Conservation (phyloP, 2,888 invertebrate species). For the Hofmannophila pseudospretella region DNA sequence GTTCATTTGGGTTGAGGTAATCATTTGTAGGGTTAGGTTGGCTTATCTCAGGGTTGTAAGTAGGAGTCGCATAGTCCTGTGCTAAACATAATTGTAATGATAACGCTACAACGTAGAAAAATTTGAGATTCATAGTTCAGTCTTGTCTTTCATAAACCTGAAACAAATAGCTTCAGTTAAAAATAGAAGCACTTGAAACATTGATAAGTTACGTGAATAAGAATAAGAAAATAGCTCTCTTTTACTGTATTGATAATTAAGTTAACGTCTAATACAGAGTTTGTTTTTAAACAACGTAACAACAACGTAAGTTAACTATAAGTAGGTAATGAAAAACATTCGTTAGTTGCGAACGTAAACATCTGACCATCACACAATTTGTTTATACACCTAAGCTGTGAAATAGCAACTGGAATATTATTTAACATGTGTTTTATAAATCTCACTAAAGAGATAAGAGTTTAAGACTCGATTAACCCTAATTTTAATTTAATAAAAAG, state of each 20-base stretch:
- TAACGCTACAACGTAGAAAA: slow-evolving; percentile 29
- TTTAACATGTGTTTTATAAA: slow-evolving; percentile 2
- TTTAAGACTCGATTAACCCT: slow-evolving; percentile 37
- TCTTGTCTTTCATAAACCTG: slow-evolving; percentile 31
- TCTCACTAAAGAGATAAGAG: slow-evolving; percentile 11
- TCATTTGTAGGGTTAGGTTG: slow-evolving; percentile 57
- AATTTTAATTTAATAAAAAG: slow-evolving; percentile 67
- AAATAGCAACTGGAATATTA: background rate
- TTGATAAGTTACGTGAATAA: no score
- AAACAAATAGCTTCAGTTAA: slow-evolving; percentile 9
- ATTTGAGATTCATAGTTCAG: slow-evolving; percentile 66
- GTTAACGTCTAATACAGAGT: no score
- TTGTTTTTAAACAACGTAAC: no score
- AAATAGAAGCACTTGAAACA: background rate
- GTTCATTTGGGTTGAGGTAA: slow-evolving; percentile 30
- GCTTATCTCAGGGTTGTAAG: slow-evolving; percentile 50
- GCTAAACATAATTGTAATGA: slow-evolving; percentile 41
- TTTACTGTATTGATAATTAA: no score
- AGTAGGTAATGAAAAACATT: background rate
- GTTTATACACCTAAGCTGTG: no score
- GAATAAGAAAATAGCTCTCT: no score
- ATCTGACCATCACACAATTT: background rate
- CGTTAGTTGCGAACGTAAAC: background rate
- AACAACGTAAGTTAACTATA: no score
- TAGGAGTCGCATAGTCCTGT: slow-evolving; percentile 57